Percentiles rank a stretch among this genome's conserved stretches.
Evolutionary conservation across 2,797 vertebrate species (phyloP).

Genomic region (Chaetophractus vellerosus): DNA sequence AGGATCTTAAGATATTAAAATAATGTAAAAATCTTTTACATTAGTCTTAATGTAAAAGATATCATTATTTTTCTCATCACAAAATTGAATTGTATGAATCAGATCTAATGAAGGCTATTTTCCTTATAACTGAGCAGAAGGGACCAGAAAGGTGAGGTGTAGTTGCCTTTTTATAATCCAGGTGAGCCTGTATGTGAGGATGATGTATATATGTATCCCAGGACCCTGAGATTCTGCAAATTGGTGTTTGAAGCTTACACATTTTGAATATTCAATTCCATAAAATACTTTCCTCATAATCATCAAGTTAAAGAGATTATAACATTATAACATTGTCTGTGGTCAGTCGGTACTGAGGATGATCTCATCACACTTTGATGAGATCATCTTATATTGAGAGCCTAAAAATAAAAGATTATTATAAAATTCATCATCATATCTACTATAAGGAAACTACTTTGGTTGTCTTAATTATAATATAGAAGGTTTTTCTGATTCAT

Average conservation of each 20-base stretch:
- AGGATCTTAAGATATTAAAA: neutral
- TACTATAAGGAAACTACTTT: neutral
- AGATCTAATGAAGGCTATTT: neutral
- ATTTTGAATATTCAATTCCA: neutral
- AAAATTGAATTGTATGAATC: neutral
- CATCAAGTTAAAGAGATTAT: neutral
- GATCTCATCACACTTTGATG: neutral
- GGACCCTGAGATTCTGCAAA: neutral
- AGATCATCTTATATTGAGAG: neutral
- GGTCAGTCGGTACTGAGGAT: neutral
- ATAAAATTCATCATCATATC: neutral
- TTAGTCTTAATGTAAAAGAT: neutral
- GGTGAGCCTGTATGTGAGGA: neutral
- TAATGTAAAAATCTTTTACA: neutral
- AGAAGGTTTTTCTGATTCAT: neutral
- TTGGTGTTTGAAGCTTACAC: neutral
- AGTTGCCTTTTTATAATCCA: neutral
- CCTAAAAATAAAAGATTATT: constrained; percentile 12
- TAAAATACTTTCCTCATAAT: neutral
- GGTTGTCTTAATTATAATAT: neutral
- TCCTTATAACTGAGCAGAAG: neutral
- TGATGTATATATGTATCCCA: neutral
- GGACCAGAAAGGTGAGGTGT: neutral
- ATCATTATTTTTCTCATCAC: neutral
- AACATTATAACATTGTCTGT: neutral